Evolutionary conservation across 2,888 invertebrate genomes (phyloP), one percentile per base, ranked within the genome.

Genomic region (Baronia brevicornis): DNA sequence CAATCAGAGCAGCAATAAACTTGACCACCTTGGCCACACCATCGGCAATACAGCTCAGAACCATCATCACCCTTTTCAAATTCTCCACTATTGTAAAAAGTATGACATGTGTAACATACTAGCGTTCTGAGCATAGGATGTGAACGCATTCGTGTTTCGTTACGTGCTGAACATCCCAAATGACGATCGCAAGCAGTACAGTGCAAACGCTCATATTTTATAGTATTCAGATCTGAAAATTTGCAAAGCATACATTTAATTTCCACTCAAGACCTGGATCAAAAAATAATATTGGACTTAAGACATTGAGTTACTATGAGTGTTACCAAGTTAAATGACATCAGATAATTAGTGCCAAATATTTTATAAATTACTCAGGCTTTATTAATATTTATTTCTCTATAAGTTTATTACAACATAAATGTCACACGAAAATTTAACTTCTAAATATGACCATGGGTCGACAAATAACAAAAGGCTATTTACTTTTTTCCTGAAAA

Each of bases 41-140:
- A 93, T 27, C 93, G 86, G 50, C 93, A 93, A 55, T 93, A 93
- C 39, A 93, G 71, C 60, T 93, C 93, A 7, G 92, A 93, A 11
- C 92, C 92, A 73, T 93, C 93, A 62, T 93, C 92, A 28, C 93
- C 93, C 70, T 92, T 92, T 38, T 91, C 91, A 64, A 93, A 93
- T 49, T 91, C 91, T 3, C 93, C 93, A 61, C 92, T 92, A 30
- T 90, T 91, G 57, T 93, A 93, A 60, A 93, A 93, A 19, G 90
- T 88, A 47, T 89, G 89, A 62, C 93, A 93, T 25, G 86, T 85
- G 27, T 87, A 86, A 54, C 93, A 93, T 18, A 93, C 86, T 4
- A 93, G 71, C 0, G 92, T 92, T 17, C 89, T 87, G 2, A 93
- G 60, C 60, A 92, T 75, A 0, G 93, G 93, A 73, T 93, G 93